Conservation (phyloP, 2,113 vertebrate genomes). For the Ciconia maguari region DNA sequence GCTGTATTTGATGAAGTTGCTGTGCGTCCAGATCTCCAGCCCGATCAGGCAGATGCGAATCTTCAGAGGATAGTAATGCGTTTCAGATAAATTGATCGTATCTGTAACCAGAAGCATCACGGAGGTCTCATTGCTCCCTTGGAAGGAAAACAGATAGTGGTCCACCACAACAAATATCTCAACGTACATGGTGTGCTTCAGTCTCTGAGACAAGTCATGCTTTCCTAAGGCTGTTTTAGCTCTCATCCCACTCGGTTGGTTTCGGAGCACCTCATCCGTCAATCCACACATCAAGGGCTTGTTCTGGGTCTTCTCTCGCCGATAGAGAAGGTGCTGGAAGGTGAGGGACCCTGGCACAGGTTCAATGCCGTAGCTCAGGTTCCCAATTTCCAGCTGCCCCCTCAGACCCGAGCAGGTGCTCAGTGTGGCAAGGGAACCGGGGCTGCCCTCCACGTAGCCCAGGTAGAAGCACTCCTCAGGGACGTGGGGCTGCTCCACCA, state of each 20-base stretch:
- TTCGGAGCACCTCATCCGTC: neutral
- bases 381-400: constrained; percentile 38
- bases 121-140: neutral
- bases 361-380: constrained; percentile 7
- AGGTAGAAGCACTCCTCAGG: constrained; percentile 15
- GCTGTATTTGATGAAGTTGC: neutral
- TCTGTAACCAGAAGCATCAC: neutral
- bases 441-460: constrained; percentile 48
- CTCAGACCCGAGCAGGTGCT: constrained; percentile 40
- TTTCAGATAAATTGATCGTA: neutral
- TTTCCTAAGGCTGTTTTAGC: neutral
- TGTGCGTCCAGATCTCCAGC: constrained; percentile 6
- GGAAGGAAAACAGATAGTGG: neutral
- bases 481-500: neutral
- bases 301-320: neutral
- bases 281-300: neutral
- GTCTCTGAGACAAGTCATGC: neutral
- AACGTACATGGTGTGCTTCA: neutral
- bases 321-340: constrained; percentile 50
- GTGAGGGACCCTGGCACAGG: neutral
- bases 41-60: neutral
- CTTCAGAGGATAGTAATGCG: neutral
- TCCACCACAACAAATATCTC: neutral
- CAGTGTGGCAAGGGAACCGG: neutral
- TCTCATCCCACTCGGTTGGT: neutral